Evolutionary conservation across 2,113 vertebrate species (phyloP).

Genomic region (Brachyhypopomus gauderio): DNA sequence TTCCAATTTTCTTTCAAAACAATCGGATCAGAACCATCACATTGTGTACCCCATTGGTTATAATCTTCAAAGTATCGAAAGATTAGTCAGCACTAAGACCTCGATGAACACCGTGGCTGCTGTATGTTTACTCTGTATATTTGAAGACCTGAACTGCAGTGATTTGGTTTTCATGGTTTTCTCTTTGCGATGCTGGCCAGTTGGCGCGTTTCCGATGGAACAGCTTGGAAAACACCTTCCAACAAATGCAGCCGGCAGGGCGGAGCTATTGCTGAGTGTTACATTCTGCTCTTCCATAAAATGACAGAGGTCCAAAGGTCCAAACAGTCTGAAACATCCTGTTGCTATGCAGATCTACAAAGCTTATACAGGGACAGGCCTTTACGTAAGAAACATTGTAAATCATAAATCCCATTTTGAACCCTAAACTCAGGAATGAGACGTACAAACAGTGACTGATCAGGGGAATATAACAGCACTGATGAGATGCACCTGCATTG

Average conservation of each 20-base stretch:
- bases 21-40: neutral
- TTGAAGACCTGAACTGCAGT: neutral
- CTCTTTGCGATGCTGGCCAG: neutral
- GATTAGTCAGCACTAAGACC: neutral
- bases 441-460: too few species aligned
- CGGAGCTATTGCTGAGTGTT: neutral
- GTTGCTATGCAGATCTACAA: neutral
- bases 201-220: neutral
- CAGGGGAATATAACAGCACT: too few species aligned
- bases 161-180: neutral
- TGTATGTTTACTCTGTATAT: neutral
- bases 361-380: neutral
- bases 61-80: neutral
- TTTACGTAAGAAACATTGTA: neutral
- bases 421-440: too few species aligned
- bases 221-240: neutral
- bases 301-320: slow-evolving; percentile 22
- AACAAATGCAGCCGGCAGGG: neutral
- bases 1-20: neutral
- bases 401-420: neutral
- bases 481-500: too few species aligned
- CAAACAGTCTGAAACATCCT: neutral
- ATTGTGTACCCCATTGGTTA: neutral
- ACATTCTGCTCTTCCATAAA: slow-evolving; percentile 24
- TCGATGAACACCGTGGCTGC: neutral